These are phyloP conservation scores for Melanotaenia nigrans DNA, from an alignment of 2,797 vertebrate genomes.

Conservation along the genomic window DNA sequence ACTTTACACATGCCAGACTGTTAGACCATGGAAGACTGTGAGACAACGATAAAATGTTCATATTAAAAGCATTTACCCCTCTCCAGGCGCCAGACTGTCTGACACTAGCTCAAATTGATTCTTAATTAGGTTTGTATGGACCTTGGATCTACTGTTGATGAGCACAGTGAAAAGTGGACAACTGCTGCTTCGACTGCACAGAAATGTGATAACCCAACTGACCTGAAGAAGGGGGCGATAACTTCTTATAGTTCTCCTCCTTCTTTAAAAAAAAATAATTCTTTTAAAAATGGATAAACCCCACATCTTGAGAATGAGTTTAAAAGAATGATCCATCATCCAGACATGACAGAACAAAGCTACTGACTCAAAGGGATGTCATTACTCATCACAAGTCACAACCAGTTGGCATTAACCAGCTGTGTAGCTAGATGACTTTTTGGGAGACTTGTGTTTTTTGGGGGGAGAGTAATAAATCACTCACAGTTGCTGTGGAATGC, in stretches of 20 bases:
- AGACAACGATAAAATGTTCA: conserved; percentile 85
- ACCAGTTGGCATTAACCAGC: conserved; percentile 85
- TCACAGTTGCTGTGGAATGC: conserved; percentile 75
- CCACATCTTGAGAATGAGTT: conserved; percentile 76
- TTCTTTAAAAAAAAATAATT: conserved; percentile 45
- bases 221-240: conserved; percentile 43
- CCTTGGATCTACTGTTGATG: conserved; percentile 81
- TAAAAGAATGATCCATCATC: conserved; percentile 79
- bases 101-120: conserved; percentile 87
- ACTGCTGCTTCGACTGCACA: conserved; percentile 63
- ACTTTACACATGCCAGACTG: conserved; percentile 81
- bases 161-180: conserved; percentile 77
- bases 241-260: conserved; percentile 47
- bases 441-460: conserved; percentile 69
- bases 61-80: conserved; percentile 86
- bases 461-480: conserved; percentile 80
- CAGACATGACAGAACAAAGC: conserved; percentile 80
- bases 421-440: conserved; percentile 82
- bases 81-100: conserved; percentile 86
- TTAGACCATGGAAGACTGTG: conserved; percentile 80
- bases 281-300: conserved; percentile 64
- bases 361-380: conserved; percentile 81
- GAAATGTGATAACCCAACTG: conserved; percentile 75
- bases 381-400: conserved; percentile 84
- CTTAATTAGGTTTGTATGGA: conserved; percentile 87